phyloP scores from a whole-genome alignment of 2,888 invertebrate species.

The Eupithecia vulgata region DNA sequence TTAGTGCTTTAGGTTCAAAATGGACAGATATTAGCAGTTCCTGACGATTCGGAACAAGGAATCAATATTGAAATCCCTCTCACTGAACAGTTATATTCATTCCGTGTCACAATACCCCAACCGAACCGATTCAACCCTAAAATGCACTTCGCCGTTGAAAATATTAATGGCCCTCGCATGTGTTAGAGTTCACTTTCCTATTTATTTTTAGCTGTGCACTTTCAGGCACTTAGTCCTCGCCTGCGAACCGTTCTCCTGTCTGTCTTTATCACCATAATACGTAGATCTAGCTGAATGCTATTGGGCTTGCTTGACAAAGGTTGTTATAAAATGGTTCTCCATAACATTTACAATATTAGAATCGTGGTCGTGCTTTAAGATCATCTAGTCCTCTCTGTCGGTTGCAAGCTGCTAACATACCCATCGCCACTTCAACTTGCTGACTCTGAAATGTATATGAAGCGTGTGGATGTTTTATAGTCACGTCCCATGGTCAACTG shows the following conservation, averaged over 20 bases:
- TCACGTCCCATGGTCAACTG: slow-evolving; percentile 63
- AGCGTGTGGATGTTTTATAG: slow-evolving; percentile 58
- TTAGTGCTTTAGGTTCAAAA: neutral
- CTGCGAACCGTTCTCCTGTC: slow-evolving; percentile 11
- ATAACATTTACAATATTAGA: neutral
- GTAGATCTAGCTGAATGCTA: neutral
- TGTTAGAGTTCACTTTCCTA: slow-evolving; percentile 45
- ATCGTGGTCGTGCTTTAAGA: neutral
- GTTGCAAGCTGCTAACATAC: neutral
- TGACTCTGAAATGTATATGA: slow-evolving; percentile 11
- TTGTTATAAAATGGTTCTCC: neutral
- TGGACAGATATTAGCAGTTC: neutral
- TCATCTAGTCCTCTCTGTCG: slow-evolving; percentile 4
- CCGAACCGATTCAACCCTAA: slow-evolving; percentile 64
- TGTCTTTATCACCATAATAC: neutral
- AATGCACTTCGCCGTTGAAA: slow-evolving; percentile 58
- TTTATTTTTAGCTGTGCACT: slow-evolving; percentile 44
- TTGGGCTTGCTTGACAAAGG: neutral
- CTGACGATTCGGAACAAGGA: slow-evolving; percentile 14
- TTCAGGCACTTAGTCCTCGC: slow-evolving; percentile 38
- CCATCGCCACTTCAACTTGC: neutral
- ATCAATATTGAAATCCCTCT: slow-evolving; percentile 51
- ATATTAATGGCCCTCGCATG: slow-evolving; percentile 56
- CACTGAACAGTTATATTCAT: slow-evolving; percentile 50
- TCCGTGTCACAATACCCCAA: slow-evolving; percentile 54